Conservation (phyloP, 2,888 invertebrate genomes). For the Apoderus coryli region DNA sequence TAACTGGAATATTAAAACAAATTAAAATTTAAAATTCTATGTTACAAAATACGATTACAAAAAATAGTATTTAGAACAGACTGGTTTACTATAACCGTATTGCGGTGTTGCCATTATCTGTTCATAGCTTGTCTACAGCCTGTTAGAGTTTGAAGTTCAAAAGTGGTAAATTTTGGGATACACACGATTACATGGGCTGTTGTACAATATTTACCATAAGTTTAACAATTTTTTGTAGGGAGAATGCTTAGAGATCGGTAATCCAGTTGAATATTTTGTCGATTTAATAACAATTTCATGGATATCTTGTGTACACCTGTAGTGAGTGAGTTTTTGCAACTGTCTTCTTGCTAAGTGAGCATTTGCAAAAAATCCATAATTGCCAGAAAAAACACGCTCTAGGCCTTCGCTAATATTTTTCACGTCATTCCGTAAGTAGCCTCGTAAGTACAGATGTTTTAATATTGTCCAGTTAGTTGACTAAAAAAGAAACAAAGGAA, state of each 20-base stretch:
- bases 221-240: conserved; percentile 44
- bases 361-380: conserved; percentile 50
- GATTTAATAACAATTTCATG: conserved; percentile 42
- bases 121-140: too few species aligned
- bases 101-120: too few species aligned
- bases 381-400: conserved; percentile 36
- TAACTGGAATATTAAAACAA: too few species aligned
- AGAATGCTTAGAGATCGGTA: conserved; percentile 41
- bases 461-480: conserved; percentile 32
- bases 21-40: too few species aligned
- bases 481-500: too few species aligned
- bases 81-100: too few species aligned
- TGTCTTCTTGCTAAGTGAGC: conserved; percentile 42
- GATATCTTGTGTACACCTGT: conserved; percentile 36
- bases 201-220: conserved; percentile 31
- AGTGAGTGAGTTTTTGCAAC: conserved; percentile 29
- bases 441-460: conserved; percentile 23
- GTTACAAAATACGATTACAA: too few species aligned
- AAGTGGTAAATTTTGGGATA: too few species aligned
- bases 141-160: too few species aligned
- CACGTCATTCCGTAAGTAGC: conserved; percentile 31
- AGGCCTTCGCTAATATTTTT: conserved; percentile 39
- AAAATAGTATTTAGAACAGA: too few species aligned
- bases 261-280: conserved; percentile 41
- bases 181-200: too few species aligned